Conservation (phyloP, 2,113 vertebrate genomes). For the Chamaetylas fuelleborni region DNA sequence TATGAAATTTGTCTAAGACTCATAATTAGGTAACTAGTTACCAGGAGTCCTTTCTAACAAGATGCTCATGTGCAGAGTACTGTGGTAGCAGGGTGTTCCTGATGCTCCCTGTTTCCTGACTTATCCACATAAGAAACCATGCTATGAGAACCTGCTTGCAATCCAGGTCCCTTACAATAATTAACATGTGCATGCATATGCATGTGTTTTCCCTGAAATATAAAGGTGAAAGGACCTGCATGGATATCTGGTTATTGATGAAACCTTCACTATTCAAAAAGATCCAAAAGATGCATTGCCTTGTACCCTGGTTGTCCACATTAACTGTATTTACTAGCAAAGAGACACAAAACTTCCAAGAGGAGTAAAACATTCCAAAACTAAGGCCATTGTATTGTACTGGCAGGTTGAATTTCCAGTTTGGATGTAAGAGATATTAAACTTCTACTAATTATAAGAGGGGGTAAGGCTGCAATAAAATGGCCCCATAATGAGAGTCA, state of each 20-base stretch:
- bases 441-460: not conserved
- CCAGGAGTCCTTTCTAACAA: not conserved
- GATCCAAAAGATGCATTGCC: not conserved
- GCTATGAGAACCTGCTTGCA: not conserved
- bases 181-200: not conserved
- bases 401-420: not conserved
- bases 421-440: not conserved
- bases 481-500: not conserved
- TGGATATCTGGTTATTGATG: not conserved
- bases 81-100: not conserved
- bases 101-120: not conserved
- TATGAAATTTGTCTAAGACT: not conserved
- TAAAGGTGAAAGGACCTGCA: not conserved
- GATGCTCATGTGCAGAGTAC: not conserved
- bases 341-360: not conserved
- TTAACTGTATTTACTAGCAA: not conserved
- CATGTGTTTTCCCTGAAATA: not conserved
- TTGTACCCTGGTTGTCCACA: fast-evolving
- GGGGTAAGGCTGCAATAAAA: not conserved
- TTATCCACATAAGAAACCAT: not conserved
- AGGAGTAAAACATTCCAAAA: not conserved
- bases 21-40: not conserved
- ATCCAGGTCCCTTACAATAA: not conserved
- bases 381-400: not conserved
- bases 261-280: not conserved